These are phyloP conservation scores for Dorcus hopei DNA, from an alignment of 2,888 invertebrate species.

Conservation along the genomic window DNA sequence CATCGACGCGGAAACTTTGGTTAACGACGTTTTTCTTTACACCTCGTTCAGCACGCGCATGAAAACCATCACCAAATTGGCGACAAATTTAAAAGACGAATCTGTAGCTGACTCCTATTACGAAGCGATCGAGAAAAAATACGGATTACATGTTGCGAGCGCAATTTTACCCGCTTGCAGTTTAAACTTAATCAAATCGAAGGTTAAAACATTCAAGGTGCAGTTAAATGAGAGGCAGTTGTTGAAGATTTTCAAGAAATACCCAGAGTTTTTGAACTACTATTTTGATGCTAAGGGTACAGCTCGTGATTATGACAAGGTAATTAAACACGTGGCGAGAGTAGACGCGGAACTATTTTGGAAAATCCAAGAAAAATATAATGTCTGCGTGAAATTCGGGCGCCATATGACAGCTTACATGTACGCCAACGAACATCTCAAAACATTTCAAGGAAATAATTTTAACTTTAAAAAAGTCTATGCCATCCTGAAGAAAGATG, in stretches of 20 bases:
- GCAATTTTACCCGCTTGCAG: constrained; percentile 16
- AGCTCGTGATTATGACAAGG: not conserved
- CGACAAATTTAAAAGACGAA: too few relatives aligned
- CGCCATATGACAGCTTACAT: constrained; percentile 8
- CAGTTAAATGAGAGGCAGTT: constrained; percentile 9
- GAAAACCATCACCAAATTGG: too few relatives aligned
- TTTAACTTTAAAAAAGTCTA: constrained; percentile 4
- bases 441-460: not conserved
- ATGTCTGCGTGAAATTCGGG: constrained; percentile 6
- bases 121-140: too few relatives aligned
- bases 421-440: constrained; percentile 1
- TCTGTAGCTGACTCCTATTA: too few relatives aligned
- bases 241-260: constrained; percentile 15
- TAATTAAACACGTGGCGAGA: constrained; percentile 5
- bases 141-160: too few relatives aligned
- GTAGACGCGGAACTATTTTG: constrained; percentile 5
- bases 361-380: constrained; percentile 7
- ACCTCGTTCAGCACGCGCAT: constrained; percentile 17
- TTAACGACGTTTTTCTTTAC: constrained; percentile 17
- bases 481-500: constrained; percentile 1
- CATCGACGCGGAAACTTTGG: constrained; percentile 1
- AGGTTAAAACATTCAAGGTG: constrained; percentile 6
- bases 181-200: constrained; percentile 10
- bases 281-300: constrained; percentile 11
- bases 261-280: constrained; percentile 10